Base-by-base conservation (phyloP, 2,888 invertebrate genomes). In the Phorcus lineatus region DNA sequence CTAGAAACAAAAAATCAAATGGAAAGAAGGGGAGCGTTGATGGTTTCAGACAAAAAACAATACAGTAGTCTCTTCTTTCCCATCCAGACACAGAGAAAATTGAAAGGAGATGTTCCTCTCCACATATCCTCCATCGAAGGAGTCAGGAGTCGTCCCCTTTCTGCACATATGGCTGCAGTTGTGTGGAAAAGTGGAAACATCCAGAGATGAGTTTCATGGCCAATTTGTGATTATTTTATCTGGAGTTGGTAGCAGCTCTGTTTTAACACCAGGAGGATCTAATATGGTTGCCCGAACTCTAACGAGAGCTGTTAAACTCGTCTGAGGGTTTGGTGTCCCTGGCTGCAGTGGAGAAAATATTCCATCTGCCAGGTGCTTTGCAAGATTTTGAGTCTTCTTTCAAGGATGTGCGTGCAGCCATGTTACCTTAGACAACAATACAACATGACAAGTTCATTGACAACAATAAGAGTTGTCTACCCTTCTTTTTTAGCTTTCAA, bases 161-260 rank as follows among this genome's bases (percentile, higher is more conserved):
- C 19, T 36, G 40, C 70, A 70, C 70, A 70, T 40, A 70, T 70
- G 70, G 70, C 31, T 36, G 36, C 19, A 36, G 31, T 70, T 40
- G 70, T 36, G 36, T 36, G 36, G 70, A 19, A 67, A 31, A 70
- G 70, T 28, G 17, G 28, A 36, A 70, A 70, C 70, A 31, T 70
- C 31, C 70, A 19, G n/a, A 24, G 70, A 36, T 70, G 70, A 31
- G 22, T 57, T 77, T 77, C 77, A 77, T 66, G 77, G 31, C 57
- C 66, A 62, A 77, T 77, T 77, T 62, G 66, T 22, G 22, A 13
- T 77, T 77, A 62, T 77, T 77, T 77, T 62, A 77, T 77, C 57
- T 36, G 40, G 36, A 47, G 77, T 31, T 40, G 22, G 66, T 22
- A 36, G 40, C n/a, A 62, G 66, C 77, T 22, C 36, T n/a, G 7